These are phyloP conservation scores for Chesias legatella DNA, from an alignment of 2,888 invertebrate species.

Conservation along the genomic window DNA sequence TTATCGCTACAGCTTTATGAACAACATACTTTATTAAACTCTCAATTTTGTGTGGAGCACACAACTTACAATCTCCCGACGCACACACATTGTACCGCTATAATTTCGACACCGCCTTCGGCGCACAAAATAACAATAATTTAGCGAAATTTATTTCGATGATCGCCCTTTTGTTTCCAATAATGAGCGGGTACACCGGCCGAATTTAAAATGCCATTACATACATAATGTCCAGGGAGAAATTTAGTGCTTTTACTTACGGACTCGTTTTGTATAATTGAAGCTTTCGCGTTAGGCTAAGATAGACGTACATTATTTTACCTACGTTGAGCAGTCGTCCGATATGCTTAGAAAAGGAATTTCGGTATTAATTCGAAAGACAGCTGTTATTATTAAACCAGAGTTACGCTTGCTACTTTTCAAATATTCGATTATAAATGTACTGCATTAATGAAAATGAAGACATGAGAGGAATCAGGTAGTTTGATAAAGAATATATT, in stretches of 20 bases:
- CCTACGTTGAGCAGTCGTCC: no score
- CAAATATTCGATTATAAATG: no score
- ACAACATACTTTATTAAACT: not conserved
- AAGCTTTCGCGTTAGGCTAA: not conserved
- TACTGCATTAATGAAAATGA: no score
- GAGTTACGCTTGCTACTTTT: no score
- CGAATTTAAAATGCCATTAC: slow-evolving; percentile 65
- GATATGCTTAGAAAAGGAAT: no score
- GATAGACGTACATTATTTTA: not conserved
- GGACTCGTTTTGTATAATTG: slow-evolving; percentile 10
- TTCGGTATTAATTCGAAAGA: no score
- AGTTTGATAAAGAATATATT: no score
- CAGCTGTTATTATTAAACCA: no score
- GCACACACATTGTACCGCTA: slow-evolving; percentile 4
- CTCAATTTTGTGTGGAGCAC: not conserved
- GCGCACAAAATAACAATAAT: slow-evolving; percentile 67
- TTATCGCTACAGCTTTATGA: not conserved
- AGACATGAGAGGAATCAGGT: no score
- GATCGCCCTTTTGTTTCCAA: slow-evolving; percentile 65
- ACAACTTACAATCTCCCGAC: slow-evolving; percentile 1
- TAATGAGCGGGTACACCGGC: slow-evolving; percentile 56
- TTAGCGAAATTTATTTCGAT: slow-evolving; percentile 70
- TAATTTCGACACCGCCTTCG: slow-evolving; percentile 42
- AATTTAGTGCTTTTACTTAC: slow-evolving; percentile 24
- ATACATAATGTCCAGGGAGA: slow-evolving; percentile 45